These are phyloP conservation scores for Murina feae DNA, from an alignment of 2,113 vertebrate species.

Conservation along the genomic window DNA sequence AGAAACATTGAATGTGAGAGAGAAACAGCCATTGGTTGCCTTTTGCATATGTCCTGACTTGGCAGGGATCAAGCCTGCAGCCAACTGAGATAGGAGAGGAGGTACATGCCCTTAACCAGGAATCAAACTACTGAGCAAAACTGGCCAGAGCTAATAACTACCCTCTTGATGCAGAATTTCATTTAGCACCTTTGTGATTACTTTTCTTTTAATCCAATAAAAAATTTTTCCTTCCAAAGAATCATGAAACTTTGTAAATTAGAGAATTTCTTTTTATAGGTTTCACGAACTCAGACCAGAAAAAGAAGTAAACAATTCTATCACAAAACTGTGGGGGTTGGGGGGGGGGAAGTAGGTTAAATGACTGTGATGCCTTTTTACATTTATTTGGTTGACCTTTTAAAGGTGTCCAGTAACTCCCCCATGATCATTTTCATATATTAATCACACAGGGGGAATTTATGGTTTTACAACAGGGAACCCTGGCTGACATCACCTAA, in stretches of 20 bases:
- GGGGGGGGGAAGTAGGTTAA: neutral
- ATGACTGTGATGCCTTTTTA: neutral
- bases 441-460: neutral
- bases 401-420: neutral
- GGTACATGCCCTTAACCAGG: too few relatives aligned
- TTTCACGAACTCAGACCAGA: neutral
- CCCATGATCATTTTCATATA: neutral
- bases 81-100: too few relatives aligned
- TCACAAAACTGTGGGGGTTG: neutral
- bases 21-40: too few relatives aligned
- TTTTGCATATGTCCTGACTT: too few relatives aligned
- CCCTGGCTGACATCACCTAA: neutral
- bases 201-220: neutral
- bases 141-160: neutral
- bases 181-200: neutral
- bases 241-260: neutral
- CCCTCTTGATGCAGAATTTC: neutral
- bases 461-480: neutral
- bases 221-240: conserved; percentile 18
- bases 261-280: neutral
- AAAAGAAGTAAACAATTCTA: neutral
- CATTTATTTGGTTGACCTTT: neutral
- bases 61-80: too few relatives aligned
- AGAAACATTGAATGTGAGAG: too few relatives aligned
- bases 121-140: too few relatives aligned